Percentiles rank a stretch among this genome's conserved stretches.
Conservation (phyloP, 2,888 invertebrate species). For the Agonopterix heracliana region DNA sequence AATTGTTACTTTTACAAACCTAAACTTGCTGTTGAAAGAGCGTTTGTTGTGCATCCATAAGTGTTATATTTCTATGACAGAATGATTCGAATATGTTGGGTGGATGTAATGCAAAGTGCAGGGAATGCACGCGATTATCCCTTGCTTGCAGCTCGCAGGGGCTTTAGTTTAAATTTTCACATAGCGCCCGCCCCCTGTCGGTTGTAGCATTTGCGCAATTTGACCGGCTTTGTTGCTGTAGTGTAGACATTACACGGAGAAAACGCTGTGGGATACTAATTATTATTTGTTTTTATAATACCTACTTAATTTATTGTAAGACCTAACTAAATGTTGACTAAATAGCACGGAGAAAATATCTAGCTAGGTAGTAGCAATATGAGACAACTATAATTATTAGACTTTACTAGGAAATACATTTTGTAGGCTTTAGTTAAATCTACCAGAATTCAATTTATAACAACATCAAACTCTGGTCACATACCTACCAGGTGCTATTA, state of each 20-base stretch:
- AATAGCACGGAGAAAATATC: no score
- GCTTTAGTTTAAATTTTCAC: conserved; percentile 61
- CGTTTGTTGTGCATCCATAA: not conserved
- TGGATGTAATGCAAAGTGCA: conserved; percentile 14
- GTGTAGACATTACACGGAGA: not conserved
- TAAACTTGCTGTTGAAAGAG: not conserved
- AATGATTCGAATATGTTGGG: not conserved
- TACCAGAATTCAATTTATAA: no score
- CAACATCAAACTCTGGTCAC: no score
- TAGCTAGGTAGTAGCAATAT: no score
- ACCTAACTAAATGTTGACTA: no score
- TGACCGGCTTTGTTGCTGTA: conserved; percentile 34
- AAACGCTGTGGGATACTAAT: not conserved
- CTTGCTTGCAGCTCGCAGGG: conserved; percentile 37
- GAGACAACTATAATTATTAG: no score
- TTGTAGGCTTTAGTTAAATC: no score
- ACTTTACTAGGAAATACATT: no score
- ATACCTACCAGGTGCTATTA: no score
- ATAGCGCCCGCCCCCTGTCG: conserved; percentile 33
- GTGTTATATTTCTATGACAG: not conserved
- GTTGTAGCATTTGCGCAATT: conserved; percentile 29
- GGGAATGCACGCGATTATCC: conserved; percentile 37
- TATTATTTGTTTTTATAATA: no score
- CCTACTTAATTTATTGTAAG: no score
- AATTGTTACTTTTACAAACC: conserved; percentile 16